Evolutionary conservation across 2,888 invertebrate genomes (phyloP).

Genomic region (Megamerina dolium): DNA sequence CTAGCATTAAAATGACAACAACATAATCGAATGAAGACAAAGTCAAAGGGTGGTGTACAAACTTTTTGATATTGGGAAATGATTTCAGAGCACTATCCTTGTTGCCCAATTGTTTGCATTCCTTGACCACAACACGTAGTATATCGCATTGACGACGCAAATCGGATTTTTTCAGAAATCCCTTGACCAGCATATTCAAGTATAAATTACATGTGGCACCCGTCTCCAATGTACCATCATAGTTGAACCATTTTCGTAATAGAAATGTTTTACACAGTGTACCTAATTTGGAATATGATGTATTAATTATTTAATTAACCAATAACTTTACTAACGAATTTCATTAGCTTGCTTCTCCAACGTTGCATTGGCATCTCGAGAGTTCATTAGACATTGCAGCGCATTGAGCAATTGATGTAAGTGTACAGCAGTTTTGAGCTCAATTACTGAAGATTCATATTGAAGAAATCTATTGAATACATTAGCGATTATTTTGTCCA

Average conservation of each 20-base stretch:
- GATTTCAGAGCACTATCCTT: constrained; percentile 56
- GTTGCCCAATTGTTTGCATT: constrained; percentile 54
- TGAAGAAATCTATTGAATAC: constrained; percentile 31
- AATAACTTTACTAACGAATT: constrained; percentile 40
- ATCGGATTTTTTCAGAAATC: constrained; percentile 58
- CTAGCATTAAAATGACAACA: constrained; percentile 25
- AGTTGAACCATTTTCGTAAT: constrained; percentile 62
- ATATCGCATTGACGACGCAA: constrained; percentile 56
- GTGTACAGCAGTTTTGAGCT: constrained; percentile 41
- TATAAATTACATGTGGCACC: constrained; percentile 61
- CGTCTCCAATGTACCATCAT: constrained; percentile 58
- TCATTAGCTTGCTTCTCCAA: constrained; percentile 26
- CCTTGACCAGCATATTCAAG: constrained; percentile 59
- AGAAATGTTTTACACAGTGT: constrained; percentile 55
- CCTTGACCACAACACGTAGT: constrained; percentile 53
- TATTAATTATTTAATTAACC: neutral
- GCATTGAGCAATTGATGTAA: constrained; percentile 35
- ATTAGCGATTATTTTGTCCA: constrained; percentile 24
- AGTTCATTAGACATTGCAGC: too few relatives aligned
- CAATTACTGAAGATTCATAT: constrained; percentile 33
- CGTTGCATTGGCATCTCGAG: too few relatives aligned
- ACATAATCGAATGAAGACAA: neutral
- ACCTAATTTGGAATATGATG: constrained; percentile 31
- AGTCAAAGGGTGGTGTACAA: constrained; percentile 8
- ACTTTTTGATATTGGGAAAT: constrained; percentile 61